Evolutionary conservation across 2,113 vertebrate genomes (phyloP).

Genomic region (Lamprotornis superbus): DNA sequence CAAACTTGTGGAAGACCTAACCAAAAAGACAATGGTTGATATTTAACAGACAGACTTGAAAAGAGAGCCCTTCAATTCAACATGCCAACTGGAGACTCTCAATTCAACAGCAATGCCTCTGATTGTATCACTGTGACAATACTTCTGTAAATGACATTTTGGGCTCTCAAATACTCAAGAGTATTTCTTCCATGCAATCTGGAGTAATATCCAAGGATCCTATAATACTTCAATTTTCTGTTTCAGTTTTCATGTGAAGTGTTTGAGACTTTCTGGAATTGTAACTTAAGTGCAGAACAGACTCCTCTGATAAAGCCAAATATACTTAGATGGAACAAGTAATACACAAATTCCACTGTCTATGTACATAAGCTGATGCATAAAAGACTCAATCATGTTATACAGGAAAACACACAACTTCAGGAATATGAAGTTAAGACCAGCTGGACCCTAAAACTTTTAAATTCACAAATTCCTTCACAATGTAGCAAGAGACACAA

Average conservation of each 20-base stretch:
- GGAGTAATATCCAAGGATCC: not conserved
- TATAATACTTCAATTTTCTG: not conserved
- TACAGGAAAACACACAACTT: not conserved
- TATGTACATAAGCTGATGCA: not conserved
- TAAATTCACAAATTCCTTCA: not conserved
- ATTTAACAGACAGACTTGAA: not conserved
- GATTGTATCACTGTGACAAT: accelerated
- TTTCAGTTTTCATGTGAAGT: not conserved
- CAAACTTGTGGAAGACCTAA: not conserved
- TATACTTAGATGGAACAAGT: not conserved
- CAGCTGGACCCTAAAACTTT: not conserved
- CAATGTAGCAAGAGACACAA: not conserved
- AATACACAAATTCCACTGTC: not conserved
- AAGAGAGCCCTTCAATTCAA: not conserved
- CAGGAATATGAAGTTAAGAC: not conserved
- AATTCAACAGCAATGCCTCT: not conserved
- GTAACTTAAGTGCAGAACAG: not conserved
- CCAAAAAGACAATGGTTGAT: not conserved
- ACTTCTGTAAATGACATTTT: not conserved
- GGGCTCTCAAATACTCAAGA: not conserved
- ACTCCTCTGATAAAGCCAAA: not conserved
- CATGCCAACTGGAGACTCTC: not conserved
- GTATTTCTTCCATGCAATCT: not conserved
- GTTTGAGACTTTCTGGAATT: not conserved
- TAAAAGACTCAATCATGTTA: not conserved